Evolutionary conservation across 2,888 invertebrate species (phyloP), one percentile per base, ranked within the genome.

Genomic region (Drosophila longiperda): DNA sequence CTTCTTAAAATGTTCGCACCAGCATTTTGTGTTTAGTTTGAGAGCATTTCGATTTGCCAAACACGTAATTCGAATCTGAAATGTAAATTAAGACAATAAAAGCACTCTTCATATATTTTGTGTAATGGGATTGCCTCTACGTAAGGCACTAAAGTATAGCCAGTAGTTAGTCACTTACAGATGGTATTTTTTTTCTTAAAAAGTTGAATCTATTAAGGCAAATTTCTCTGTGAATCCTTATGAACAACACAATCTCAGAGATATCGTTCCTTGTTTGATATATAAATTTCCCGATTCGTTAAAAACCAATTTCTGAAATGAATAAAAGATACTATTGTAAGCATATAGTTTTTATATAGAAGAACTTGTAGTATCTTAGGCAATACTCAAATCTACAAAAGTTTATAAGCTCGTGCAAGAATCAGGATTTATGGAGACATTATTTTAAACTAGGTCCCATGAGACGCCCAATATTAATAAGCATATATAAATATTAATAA

Each of bases 11-110:
- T 53, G 52, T 49, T 68, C 49, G 45, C 66, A 59, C 32, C 40
- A 48, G 38, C 60, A 66, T 63, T 53, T 60, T 64, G 53, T 15
- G 34, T 49, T 63, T 55, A 52, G 72, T 64, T 75, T 75, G 15
- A 15, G 20, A 60, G 36, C 55, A 36, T 57, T 71, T 57, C 33
- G 17, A 40, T 49, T 45, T 34, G 32, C 36, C 20, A 26, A 45
- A 48, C 26, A 42, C 34, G 57, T 40, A 54, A 62, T 29, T 45
- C 36, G 38, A 73, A 62, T 40, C 33, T 23, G 11, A 50, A 57
- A 67, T 36, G 29, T 57, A 36, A 61, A 61, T 70, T 67, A 26
- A 61, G 32, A 52, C 23, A 50, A 50, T 29, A n/a, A 36, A 36
- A 36, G 2, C 26, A 7, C 7, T 12, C n/a, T 54, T 38, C 4